phyloP scores from a whole-genome alignment of 1,140 invertebrate species.

The Aphis craccivora region DNA sequence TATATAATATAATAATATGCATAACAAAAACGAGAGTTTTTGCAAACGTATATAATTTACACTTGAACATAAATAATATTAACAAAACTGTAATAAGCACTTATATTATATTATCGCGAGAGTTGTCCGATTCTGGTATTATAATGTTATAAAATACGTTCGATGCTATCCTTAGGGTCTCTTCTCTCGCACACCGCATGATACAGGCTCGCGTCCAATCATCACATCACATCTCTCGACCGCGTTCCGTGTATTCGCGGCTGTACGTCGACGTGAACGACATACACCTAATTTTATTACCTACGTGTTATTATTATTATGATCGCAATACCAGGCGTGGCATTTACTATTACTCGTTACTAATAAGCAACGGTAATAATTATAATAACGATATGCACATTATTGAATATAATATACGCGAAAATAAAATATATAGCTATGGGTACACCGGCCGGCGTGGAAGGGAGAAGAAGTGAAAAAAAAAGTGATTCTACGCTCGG shows the following conservation, averaged over 20 bases:
- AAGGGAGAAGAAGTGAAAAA: conserved; percentile 15
- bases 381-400: not conserved
- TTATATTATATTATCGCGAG: not conserved
- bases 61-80: not conserved
- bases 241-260: not conserved
- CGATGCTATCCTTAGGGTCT: not conserved
- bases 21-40: not conserved
- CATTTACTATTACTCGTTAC: not conserved
- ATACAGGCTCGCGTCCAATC: not conserved
- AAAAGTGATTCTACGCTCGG: conserved; percentile 25
- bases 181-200: not conserved
- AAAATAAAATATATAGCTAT: not conserved
- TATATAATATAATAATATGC: not conserved
- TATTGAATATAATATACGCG: not conserved
- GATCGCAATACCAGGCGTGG: not conserved
- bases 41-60: not conserved
- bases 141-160: not conserved
- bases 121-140: not conserved
- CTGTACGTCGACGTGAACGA: not conserved
- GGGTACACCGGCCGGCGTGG: not conserved
- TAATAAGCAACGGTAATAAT: not conserved
- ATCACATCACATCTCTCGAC: not conserved
- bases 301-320: no score
- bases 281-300: not conserved
- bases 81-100: not conserved